Conservation (phyloP, 30 jellyfish, hydroid and myxozoan genomes). For the Chrysaora quinquecirrha region DNA sequence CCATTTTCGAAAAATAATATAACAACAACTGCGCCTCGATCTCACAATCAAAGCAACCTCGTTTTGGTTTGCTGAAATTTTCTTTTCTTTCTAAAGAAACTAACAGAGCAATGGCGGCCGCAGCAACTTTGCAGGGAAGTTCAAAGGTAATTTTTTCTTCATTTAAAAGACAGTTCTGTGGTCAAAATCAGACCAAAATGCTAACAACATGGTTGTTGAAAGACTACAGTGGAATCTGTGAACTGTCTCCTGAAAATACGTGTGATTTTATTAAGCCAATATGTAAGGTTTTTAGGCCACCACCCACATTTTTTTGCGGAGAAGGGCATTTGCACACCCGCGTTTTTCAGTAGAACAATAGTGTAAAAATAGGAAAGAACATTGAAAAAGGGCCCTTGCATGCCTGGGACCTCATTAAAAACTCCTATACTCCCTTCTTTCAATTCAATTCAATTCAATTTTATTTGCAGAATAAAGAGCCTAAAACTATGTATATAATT, state of each 20-base stretch:
- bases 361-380: too few relatives aligned
- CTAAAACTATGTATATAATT: too few relatives aligned
- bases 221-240: not conserved
- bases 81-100: not conserved
- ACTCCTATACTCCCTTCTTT: too few relatives aligned
- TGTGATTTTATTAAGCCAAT: too few relatives aligned
- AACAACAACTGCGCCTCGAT: not conserved
- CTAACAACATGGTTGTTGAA: not conserved
- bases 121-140: not conserved
- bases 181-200: not conserved
- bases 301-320: too few relatives aligned
- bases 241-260: not conserved
- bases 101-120: constrained; percentile 47
- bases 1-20: constrained; percentile 35
- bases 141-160: not conserved
- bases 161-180: not conserved
- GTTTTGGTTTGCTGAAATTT: not conserved
- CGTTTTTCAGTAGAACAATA: too few relatives aligned
- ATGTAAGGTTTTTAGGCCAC: not conserved
- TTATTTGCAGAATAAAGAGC: too few relatives aligned
- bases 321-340: too few relatives aligned
- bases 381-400: too few relatives aligned
- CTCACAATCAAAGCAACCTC: not conserved
- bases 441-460: too few relatives aligned
- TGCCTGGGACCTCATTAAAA: too few relatives aligned